phyloP scores from a whole-genome alignment of 1,140 invertebrate genomes.

The Nymphalis io region DNA sequence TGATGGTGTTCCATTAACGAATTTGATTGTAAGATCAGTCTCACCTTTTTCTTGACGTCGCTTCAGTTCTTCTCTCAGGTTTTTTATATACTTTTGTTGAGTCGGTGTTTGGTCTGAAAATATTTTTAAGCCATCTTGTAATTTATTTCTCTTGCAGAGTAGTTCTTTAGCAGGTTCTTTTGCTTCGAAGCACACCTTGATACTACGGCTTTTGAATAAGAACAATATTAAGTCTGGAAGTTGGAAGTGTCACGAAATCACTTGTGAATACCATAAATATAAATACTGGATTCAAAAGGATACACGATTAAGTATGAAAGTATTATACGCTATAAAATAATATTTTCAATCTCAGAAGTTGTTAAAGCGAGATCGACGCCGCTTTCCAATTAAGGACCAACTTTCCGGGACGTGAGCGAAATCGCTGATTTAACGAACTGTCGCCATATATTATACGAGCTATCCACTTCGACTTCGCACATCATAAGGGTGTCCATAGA shows the following conservation, averaged over 20 bases:
- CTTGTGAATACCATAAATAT: too few species aligned
- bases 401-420: conserved; percentile 15
- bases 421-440: conserved; percentile 7
- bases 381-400: conserved; percentile 27
- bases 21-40: conserved; percentile 23
- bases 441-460: background rate
- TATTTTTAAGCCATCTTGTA: conserved; percentile 15
- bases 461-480: too few species aligned
- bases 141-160: conserved; percentile 9
- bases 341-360: conserved; percentile 24
- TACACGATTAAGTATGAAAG: too few species aligned
- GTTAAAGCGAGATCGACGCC: conserved; percentile 15
- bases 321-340: background rate
- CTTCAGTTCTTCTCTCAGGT: conserved; percentile 9
- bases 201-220: background rate
- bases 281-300: too few species aligned
- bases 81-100: conserved; percentile 23
- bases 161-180: background rate
- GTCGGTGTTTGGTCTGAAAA: conserved; percentile 29
- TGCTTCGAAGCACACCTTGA: conserved; percentile 17
- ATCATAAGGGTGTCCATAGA: too few species aligned
- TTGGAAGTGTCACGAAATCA: too few species aligned
- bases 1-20: background rate
- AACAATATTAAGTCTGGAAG: too few species aligned
- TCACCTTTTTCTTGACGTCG: conserved; percentile 13